These are phyloP conservation scores for Chrysochloris asiatica DNA, from an alignment of 2,113 vertebrate genomes.

Conservation along the genomic window DNA sequence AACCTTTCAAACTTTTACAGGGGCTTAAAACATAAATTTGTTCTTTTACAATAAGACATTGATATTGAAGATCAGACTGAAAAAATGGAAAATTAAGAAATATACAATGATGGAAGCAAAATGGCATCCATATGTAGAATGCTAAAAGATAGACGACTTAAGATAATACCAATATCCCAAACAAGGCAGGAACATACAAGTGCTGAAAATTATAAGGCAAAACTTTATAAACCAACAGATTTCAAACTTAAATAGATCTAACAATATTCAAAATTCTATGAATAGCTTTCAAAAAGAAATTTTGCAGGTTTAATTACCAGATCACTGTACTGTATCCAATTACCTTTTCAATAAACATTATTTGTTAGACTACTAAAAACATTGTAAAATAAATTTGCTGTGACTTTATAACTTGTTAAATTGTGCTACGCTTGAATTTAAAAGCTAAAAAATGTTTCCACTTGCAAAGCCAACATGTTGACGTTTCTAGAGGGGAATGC, in stretches of 20 bases:
- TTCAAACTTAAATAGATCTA: slow-evolving; percentile 26
- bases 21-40: background rate
- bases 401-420: background rate
- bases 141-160: background rate
- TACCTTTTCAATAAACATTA: background rate
- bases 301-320: background rate
- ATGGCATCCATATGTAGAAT: background rate
- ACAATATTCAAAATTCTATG: slow-evolving; percentile 26
- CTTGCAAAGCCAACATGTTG: background rate
- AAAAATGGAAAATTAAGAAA: background rate
- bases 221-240: background rate
- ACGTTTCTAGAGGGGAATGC: background rate
- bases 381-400: background rate
- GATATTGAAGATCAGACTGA: background rate
- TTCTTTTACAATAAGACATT: background rate
- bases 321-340: background rate
- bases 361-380: background rate
- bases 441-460: slow-evolving; percentile 36
- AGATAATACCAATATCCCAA: background rate
- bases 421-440: background rate
- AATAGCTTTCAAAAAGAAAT: slow-evolving; percentile 7
- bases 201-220: background rate
- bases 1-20: background rate
- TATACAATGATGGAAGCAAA: background rate
- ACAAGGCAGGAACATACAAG: slow-evolving; percentile 33